phyloP scores from a whole-genome alignment of 2,888 invertebrate genomes.

The Ischnus inquisitorius region DNA sequence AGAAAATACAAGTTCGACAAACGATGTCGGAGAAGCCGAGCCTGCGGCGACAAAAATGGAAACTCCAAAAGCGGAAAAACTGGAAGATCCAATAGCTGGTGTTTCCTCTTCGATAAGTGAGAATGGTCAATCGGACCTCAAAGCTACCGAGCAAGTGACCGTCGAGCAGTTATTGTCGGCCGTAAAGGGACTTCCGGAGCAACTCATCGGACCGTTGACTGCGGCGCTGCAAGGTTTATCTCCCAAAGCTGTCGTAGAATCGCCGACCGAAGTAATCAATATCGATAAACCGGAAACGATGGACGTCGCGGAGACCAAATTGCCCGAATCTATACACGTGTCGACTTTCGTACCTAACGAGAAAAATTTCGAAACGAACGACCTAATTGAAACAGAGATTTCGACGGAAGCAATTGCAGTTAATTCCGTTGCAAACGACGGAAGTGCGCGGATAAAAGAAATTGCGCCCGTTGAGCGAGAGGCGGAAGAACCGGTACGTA shows the following conservation, averaged over 20 bases:
- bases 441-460: constrained; percentile 12
- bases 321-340: not conserved
- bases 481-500: constrained; percentile 57
- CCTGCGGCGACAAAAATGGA: not conserved
- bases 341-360: not conserved
- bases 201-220: constrained; percentile 79
- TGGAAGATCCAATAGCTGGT: not conserved
- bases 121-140: not conserved
- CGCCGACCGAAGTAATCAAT: not conserved
- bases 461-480: not conserved
- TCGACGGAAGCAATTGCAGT: not conserved
- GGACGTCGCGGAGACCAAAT: not conserved
- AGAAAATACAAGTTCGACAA: not conserved
- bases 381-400: not conserved
- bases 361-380: not conserved
- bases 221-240: constrained; percentile 79
- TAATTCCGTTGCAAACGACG: constrained; percentile 6
- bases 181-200: constrained; percentile 81
- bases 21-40: not conserved
- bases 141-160: constrained; percentile 64
- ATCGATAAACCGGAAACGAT: not conserved
- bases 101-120: not conserved
- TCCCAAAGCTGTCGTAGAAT: constrained; percentile 66
- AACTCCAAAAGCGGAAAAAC: not conserved
- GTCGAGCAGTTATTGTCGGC: constrained; percentile 80